Evolutionary conservation across 2,797 vertebrate species (phyloP), one percentile per base, ranked within the genome.

Genomic region (Pseudochirops corinnae): DNA sequence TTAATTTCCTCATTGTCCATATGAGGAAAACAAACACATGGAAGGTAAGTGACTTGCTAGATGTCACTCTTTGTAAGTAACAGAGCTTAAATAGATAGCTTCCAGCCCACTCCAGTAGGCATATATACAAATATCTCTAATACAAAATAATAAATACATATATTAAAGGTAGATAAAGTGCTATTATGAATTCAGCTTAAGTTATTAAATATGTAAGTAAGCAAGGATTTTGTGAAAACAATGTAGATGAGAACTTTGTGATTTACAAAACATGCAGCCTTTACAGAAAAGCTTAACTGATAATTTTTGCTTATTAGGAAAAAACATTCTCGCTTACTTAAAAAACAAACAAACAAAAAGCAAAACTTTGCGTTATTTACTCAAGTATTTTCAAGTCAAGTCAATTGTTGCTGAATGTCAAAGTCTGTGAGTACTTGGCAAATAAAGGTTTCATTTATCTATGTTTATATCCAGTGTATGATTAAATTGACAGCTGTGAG

Each of bases 201-300:
- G 14, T 55, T 67, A 12, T 31, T 67, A 95, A 55, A 55, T 62
- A 10, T 0, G 12, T 46, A 92, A 16, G 10, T 31, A 50, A 33
- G 46, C 14, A 16, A 29, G 50, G 87, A 50, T 1, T 21, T 5
- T 7, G 3, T 28, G 39, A 55, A 33, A 16, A 2, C 4, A 18
- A 39, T 31, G 1, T 18, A 39, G 5, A 24, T 57, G 24, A 31
- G 13, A 31, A 29, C 53, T 58, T 31, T 21, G 29, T 62, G 1
- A 7, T 33, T 46, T 0, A 0, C 5, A 39, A 28, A 53, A 13
- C 0, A 0, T 67, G 14, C 18, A 28, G 3, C 3, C 28, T 4
- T 90, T 33, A 67, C 31, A 90, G 53, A 90, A 60, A 60, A 92
- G 13, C 3, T n/a, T 52, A 24, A 60, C n/a, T 55, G 26, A 14